These are phyloP conservation scores for Tetropium fuscum DNA, from an alignment of 2,888 invertebrate species.

Conservation along the genomic window DNA sequence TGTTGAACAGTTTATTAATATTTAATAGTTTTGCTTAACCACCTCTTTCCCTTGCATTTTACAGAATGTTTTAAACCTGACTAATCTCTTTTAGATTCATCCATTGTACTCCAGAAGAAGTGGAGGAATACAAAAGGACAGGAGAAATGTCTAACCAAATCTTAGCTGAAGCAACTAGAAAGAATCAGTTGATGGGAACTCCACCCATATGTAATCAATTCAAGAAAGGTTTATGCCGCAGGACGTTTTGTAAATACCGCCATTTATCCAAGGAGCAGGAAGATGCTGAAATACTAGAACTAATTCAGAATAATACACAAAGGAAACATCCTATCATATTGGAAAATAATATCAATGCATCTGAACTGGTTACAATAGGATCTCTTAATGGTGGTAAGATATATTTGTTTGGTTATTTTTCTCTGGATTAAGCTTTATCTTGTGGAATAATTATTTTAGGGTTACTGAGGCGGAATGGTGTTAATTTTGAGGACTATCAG, in stretches of 20 bases:
- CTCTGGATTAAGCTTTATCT: conserved; percentile 1
- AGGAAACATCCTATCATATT: conserved; percentile 41
- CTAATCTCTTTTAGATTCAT: conserved; percentile 71
- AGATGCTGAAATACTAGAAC: conserved; percentile 61
- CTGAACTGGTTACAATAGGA: conserved; percentile 42
- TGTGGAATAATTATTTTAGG: conserved; percentile 29
- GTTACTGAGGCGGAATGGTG: conserved; percentile 49
- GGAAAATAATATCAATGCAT: conserved; percentile 41
- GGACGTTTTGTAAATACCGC: conserved; percentile 62
- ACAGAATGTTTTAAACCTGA: neutral
- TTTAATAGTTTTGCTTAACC: too few relatives aligned
- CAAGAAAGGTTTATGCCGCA: conserved; percentile 67
- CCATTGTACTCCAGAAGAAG: conserved; percentile 82
- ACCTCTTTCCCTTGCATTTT: conserved; percentile 1
- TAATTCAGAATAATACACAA: conserved; percentile 57
- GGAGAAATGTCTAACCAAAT: conserved; percentile 77
- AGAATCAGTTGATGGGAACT: conserved; percentile 62
- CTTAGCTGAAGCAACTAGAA: conserved; percentile 64
- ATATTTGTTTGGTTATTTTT: neutral
- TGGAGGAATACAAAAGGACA: conserved; percentile 78
- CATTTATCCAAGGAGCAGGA: conserved; percentile 63
- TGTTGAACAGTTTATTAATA: too few relatives aligned
- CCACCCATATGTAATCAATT: conserved; percentile 68
- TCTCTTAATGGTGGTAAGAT: conserved; percentile 37
- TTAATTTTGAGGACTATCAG: conserved; percentile 57